phyloP scores from a whole-genome alignment of 2,113 vertebrate species.

The Pelecanoides urinatrix region DNA sequence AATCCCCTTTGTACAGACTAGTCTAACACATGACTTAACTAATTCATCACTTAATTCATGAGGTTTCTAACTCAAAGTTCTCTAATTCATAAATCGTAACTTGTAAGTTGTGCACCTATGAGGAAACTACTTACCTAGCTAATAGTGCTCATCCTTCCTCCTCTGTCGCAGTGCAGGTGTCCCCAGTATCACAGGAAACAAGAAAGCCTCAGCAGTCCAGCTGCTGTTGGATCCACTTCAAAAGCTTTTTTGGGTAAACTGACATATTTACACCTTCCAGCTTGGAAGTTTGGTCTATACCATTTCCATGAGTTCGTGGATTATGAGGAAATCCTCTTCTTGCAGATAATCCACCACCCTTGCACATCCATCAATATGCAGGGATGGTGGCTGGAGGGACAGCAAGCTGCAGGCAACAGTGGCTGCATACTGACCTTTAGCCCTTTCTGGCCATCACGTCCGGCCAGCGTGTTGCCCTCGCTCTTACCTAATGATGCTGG shows the following conservation, averaged over 20 bases:
- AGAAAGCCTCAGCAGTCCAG: neutral
- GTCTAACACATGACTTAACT: neutral
- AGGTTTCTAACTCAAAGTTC: neutral
- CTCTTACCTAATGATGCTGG: neutral
- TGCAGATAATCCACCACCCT: neutral
- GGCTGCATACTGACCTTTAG: neutral
- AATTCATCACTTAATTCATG: neutral
- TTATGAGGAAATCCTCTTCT: neutral
- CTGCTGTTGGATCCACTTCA: neutral
- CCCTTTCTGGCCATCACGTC: rapidly evolving
- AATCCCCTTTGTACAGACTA: neutral
- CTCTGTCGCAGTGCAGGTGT: neutral
- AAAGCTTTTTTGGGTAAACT: neutral
- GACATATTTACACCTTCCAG: rapidly evolving
- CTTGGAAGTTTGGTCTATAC: rapidly evolving
- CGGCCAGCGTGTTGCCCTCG: rapidly evolving
- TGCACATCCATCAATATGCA: rapidly evolving
- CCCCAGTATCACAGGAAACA: neutral
- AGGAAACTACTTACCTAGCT: neutral
- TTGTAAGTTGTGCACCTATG: neutral
- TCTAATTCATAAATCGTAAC: neutral
- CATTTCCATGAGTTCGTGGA: neutral
- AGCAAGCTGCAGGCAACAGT: neutral
- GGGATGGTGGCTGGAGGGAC: neutral
- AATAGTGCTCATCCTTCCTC: neutral